Evolutionary conservation across 2,113 vertebrate species (phyloP), one percentile per base, ranked within the genome.

Genomic region (Pelecanus crispus): DNA sequence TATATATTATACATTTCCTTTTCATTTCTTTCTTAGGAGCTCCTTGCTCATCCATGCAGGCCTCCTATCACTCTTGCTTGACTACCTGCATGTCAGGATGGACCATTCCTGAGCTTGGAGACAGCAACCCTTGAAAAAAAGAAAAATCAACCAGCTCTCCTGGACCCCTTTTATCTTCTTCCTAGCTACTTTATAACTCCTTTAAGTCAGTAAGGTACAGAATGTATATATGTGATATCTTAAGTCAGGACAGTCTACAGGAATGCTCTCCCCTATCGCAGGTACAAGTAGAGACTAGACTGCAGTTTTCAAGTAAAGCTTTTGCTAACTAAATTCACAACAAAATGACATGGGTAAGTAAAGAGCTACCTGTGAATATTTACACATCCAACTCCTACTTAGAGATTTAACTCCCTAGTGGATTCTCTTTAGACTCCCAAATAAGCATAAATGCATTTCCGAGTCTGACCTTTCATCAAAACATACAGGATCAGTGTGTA

Each of bases 391-490:
- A 62, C 47, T 61, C 40, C 61, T 81, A 17, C 44, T 79, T 68
- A 50, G 38, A 84, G 42, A 67, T 62, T 91, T 79, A 87, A 73
- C 24, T 91, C 53, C 32, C 71, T 36, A 10, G 49, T 49, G 40
- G 58, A 61, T 50, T 90, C 74, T 79, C 90, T 84, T 25, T 34
- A 62, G 29, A 80, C 40, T 88, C 88, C 42, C 53, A 90, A 94
- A 50, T 62, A 92, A 88, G 19, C 45, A 92, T 32, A 92, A 93
- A 68, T 29, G 16, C 58, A 90, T 86, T 95, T 95, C 67, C 49
- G 53, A 90, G 62, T 65, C 72, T 91, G 82, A 93, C 82, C 86
- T 92, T 81, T 77, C 89, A 86, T 90, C 50, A 93, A 77, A 94
- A 81, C 61, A 58, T 65, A 89, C 3, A 5, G 44, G 62, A 96